Conservation (phyloP, 1,140 invertebrate genomes). For the Leptestheria dahalacensis region DNA sequence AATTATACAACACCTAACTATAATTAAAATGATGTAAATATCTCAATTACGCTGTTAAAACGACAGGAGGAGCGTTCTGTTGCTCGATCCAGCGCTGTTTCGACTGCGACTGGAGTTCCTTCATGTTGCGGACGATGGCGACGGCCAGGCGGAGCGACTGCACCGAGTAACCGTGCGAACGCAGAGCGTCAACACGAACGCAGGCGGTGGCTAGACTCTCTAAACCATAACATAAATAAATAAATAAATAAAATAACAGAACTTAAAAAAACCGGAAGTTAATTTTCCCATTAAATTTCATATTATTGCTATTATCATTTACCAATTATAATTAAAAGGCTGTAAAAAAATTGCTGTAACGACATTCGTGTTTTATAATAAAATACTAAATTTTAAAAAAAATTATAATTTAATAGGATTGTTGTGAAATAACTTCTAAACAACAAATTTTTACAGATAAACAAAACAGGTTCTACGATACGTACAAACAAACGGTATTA, state of each 20-base stretch:
- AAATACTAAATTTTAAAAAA: too few relatives aligned
- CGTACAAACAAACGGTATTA: too few relatives aligned
- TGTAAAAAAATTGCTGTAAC: too few relatives aligned
- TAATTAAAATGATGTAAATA: too few relatives aligned
- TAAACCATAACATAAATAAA: slow-evolving; percentile 25
- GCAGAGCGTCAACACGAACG: slow-evolving; percentile 57
- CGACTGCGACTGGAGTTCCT: slow-evolving; percentile 43
- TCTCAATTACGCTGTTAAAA: slow-evolving; percentile 24
- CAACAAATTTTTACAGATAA: too few relatives aligned
- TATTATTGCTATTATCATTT: too few relatives aligned
- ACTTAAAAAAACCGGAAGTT: not conserved
- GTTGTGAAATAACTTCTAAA: too few relatives aligned
- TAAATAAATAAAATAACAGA: not conserved
- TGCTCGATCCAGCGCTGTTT: slow-evolving; percentile 41
- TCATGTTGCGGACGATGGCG: slow-evolving; percentile 58
- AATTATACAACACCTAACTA: too few relatives aligned
- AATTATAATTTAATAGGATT: too few relatives aligned
- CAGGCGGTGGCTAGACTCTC: slow-evolving; percentile 63
- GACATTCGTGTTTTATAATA: too few relatives aligned
- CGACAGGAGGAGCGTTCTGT: slow-evolving; percentile 26
- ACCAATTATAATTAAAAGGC: too few relatives aligned
- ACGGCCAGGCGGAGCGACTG: slow-evolving; percentile 60
- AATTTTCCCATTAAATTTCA: slow-evolving; percentile 4
- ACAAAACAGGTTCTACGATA: too few relatives aligned
- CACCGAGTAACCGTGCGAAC: slow-evolving; percentile 58